Percentiles rank a stretch among this genome's conserved stretches.
phyloP scores from a whole-genome alignment of 64 coral and sea anemone species.

The Orbicella faveolata region DNA sequence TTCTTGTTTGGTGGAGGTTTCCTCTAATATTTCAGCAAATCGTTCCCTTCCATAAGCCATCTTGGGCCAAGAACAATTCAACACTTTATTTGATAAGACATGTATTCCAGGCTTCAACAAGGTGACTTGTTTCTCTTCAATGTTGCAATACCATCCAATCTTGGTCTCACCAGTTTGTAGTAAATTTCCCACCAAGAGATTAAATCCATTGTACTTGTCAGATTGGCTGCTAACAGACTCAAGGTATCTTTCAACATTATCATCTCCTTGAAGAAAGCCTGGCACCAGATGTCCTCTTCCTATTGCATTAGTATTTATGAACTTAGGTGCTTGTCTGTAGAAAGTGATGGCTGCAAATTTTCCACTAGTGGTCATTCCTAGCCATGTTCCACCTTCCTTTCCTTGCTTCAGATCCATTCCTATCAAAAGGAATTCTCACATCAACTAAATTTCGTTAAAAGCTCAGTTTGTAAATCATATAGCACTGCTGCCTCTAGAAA shows the following conservation, averaged over 20 bases:
- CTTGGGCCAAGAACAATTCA: slow-evolving; percentile 88
- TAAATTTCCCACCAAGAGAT: slow-evolving; percentile 76
- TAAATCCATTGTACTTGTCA: slow-evolving; percentile 82
- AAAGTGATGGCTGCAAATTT: slow-evolving; percentile 75
- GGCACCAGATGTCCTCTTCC: slow-evolving; percentile 80
- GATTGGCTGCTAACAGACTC: slow-evolving; percentile 52
- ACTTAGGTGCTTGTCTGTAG: slow-evolving; percentile 76
- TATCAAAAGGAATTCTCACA: slow-evolving; percentile 9
- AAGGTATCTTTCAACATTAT: slow-evolving; percentile 52
- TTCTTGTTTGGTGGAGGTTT: slow-evolving; percentile 54
- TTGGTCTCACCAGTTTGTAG: slow-evolving; percentile 38
- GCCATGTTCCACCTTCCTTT: slow-evolving; percentile 85
- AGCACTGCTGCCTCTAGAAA: no score
- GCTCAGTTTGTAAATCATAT: not conserved
- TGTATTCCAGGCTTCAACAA: slow-evolving; percentile 74
- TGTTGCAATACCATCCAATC: slow-evolving; percentile 84
- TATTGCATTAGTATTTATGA: slow-evolving; percentile 25
- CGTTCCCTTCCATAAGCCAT: slow-evolving; percentile 80
- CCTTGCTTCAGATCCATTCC: slow-evolving; percentile 77
- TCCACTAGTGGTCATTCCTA: slow-evolving; percentile 80
- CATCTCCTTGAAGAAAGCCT: slow-evolving; percentile 68
- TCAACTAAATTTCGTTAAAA: no score
- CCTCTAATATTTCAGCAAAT: slow-evolving; percentile 71
- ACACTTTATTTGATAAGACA: slow-evolving; percentile 79
- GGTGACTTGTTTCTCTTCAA: slow-evolving; percentile 58